A percentile compares a stretch with the other conserved stretches of the same genome.
Evolutionary conservation across 2,888 invertebrate species (phyloP).

Genomic region (Synanthedon vespiformis): DNA sequence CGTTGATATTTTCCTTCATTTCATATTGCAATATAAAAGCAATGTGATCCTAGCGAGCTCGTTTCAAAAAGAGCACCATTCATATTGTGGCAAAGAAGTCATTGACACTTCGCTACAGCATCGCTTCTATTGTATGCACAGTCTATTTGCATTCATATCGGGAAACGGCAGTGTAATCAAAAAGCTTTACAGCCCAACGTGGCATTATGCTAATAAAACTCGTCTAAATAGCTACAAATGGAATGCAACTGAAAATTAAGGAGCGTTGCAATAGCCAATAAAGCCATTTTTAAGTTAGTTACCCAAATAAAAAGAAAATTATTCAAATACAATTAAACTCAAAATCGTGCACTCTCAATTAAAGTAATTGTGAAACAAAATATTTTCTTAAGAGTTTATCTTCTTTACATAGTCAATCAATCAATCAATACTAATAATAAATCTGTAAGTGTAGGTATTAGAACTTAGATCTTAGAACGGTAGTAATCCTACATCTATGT

Average conservation of each 20-base stretch:
- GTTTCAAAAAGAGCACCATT: neutral
- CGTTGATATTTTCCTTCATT: neutral
- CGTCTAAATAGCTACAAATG: neutral
- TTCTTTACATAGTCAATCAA: no score
- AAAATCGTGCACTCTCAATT: no score
- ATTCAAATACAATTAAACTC: no score
- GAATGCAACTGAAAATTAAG: neutral
- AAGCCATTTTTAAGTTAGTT: no score
- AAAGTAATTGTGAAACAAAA: no score
- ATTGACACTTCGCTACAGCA: constrained; percentile 20
- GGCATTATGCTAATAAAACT: constrained; percentile 46
- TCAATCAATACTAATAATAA: no score
- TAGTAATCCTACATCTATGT: no score
- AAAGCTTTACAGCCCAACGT: constrained; percentile 40
- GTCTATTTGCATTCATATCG: constrained; percentile 39
- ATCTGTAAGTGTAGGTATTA: no score
- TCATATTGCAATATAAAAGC: neutral
- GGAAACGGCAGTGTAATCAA: constrained; percentile 45
- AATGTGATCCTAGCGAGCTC: neutral
- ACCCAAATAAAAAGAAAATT: no score
- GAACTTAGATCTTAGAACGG: no score
- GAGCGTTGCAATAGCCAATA: no score
- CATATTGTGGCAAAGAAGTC: constrained; percentile 3
- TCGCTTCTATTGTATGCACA: constrained; percentile 17
- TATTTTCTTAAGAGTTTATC: no score